Evolutionary conservation across 2,113 vertebrate genomes (phyloP).

Genomic region (Rhinichthys klamathensis): DNA sequence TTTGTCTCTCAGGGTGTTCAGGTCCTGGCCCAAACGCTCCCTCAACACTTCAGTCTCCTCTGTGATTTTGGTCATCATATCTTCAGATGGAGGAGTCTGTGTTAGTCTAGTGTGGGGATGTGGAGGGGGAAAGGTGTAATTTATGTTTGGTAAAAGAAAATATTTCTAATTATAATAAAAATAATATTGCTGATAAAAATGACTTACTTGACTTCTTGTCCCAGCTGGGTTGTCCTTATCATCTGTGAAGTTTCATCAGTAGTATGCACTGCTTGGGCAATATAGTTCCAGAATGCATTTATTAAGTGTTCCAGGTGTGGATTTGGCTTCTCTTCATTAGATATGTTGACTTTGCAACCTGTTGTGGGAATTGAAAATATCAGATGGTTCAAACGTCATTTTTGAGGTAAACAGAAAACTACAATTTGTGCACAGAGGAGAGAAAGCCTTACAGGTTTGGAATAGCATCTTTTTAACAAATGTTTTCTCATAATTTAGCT

Average conservation of each 20-base stretch:
- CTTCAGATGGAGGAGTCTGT: constrained; percentile 62
- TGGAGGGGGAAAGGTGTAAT: not conserved
- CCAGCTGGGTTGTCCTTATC: constrained; percentile 45
- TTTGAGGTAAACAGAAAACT: too few relatives aligned
- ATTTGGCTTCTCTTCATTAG: constrained; percentile 60
- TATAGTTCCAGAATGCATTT: not conserved
- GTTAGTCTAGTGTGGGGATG: constrained; percentile 57
- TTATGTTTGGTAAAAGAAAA: not conserved
- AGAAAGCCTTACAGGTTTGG: not conserved
- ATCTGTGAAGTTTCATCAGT: not conserved
- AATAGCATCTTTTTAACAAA: not conserved
- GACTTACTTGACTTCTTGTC: constrained; percentile 73
- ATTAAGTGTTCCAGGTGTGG: constrained; percentile 58
- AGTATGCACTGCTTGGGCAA: not conserved
- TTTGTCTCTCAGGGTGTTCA: constrained; percentile 45
- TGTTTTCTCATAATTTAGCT: not conserved
- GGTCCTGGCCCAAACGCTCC: constrained; percentile 58
- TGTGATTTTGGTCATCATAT: constrained; percentile 56
- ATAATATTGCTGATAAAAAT: not conserved
- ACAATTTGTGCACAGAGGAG: not conserved
- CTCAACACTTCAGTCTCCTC: constrained; percentile 65
- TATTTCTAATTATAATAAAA: not conserved
- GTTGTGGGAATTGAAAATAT: not conserved
- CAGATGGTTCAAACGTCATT: not conserved
- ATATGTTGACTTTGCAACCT: constrained; percentile 62